Evolutionary conservation across 2,113 vertebrate species (phyloP).

Genomic region (Etheostoma cragini): DNA sequence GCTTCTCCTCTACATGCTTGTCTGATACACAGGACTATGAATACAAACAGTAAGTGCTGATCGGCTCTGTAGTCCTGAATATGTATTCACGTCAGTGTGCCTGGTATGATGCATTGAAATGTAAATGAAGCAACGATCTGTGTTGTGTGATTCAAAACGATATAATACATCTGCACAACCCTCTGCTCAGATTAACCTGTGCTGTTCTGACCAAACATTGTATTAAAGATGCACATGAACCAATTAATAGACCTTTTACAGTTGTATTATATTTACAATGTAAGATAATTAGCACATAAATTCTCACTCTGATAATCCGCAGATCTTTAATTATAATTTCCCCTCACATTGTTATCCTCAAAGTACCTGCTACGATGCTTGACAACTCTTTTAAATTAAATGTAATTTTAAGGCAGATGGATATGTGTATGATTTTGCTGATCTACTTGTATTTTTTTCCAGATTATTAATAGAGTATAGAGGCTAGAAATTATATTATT

Average conservation of each 20-base stretch:
- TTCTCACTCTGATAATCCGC: slow-evolving; percentile 22
- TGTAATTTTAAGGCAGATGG: not conserved
- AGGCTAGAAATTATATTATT: not conserved
- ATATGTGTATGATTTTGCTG: not conserved
- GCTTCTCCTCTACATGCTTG: slow-evolving; percentile 20
- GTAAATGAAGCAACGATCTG: slow-evolving; percentile 51
- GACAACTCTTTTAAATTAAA: slow-evolving; percentile 9
- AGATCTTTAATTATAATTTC: slow-evolving; percentile 49
- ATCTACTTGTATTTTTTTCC: not conserved
- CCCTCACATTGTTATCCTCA: slow-evolving; percentile 1
- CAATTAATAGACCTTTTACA: not conserved
- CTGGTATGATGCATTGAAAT: slow-evolving; percentile 43
- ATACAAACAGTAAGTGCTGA: slow-evolving; percentile 36
- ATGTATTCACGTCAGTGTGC: not conserved
- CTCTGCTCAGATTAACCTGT: not conserved
- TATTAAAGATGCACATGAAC: not conserved
- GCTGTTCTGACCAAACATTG: not conserved
- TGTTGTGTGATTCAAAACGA: slow-evolving; percentile 34
- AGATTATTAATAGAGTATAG: not conserved
- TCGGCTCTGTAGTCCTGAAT: slow-evolving; percentile 8
- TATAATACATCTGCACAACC: not conserved
- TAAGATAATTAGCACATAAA: not conserved
- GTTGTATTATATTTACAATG: not conserved
- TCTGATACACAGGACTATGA: slow-evolving; percentile 19
- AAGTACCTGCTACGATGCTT: not conserved